Base-by-base conservation (phyloP, 2,797 vertebrate species). In the Valencia hispanica region DNA sequence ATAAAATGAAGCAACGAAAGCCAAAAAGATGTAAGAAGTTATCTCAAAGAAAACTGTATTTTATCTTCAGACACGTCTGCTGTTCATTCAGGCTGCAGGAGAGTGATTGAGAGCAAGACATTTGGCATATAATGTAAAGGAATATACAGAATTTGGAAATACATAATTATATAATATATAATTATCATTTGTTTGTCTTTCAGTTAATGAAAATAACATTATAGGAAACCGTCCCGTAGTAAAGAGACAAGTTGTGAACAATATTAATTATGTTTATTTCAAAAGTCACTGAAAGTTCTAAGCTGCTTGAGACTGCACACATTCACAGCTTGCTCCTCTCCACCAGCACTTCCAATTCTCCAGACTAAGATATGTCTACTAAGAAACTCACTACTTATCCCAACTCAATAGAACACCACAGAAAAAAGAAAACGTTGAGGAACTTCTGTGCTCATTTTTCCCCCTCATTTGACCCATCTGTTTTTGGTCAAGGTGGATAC, bases 401-500 rank as follows among this genome's bases (percentile, higher is more conserved):
- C 11, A 25, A 41, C 34, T 41, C 36, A 11, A n/a, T 20, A 43
- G 0, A 65, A 65, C 61, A 9, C 34, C 18, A 34, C 30, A 32
- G 6, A 61, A 12, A 61, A 36, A 61, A 68, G 45, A n/a, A 27
- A 43, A 12, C 11, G 2, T 70, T 70, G 25, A 50, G 45, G 20
- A n/a, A 48, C 36, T 70, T 61, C 14, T 50, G 1, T 15, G 27
- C 30, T 34, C 5, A 11, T 32, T 18, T 48, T 77, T 72, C 51
- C 57, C 25, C 32, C 0, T 57, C 17, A 45, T 32, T 39, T 65
- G 25, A 75, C 53, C 2, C 27, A 18, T 74, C 10, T 2, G 43
- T 59, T 10, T 22, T 39, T 74, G 69, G 39, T 41, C 74, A 45
- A 53, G 47, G 43, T 72, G 76, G 41, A 81, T 43, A 27, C 55